Evolutionary conservation across 2,888 invertebrate genomes (phyloP), one percentile per base, ranked within the genome.

Genomic region (Charanyca ferruginea): DNA sequence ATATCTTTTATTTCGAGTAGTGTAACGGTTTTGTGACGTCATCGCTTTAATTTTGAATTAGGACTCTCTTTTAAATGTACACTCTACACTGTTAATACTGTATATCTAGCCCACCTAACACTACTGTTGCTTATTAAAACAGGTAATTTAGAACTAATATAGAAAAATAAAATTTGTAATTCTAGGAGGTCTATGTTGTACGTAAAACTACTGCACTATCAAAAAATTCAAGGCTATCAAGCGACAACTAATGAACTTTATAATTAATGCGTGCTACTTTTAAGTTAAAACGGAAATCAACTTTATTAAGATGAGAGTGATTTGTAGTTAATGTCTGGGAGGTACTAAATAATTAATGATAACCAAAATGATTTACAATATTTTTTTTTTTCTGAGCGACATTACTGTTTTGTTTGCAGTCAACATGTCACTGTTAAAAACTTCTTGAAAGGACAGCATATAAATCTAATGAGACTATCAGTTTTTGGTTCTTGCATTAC

Each of bases 41-140:
- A 81, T 47, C 49, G 74, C 63, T 72, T 81, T 79, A 79, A 81
- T 81, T 79, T 72, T 66, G 52, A 74, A 79, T 81, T 70, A 79
- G 73, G 66, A 70, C 48, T 64, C 65, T 59, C 42, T 65, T 66
- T 55, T 53, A 13, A 66, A 55, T 51, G 52, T 58, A 74, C 48
- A 66, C 9, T 42, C 16, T 16, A 63, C 48, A 58, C 42, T 62
- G 54, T 47, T 66, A 64, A 51, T 57, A 55, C 52, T 28, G 45
- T 25, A 48, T 54, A 64, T 67, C 52, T 47, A 44, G 54, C 54
- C 35, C 22, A 5, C 9, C 8, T 32, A 55, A 61, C 55, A 49
- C 25, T 48, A 48, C 25, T 32, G 42, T 20, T 20, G 41, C 51
- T 54, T 52, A 48, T 60, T 23, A 42, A 5, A 53, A 51, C 5